These are phyloP conservation scores for Oryzias sinensis DNA, from an alignment of 2,797 vertebrate species.

Conservation along the genomic window DNA sequence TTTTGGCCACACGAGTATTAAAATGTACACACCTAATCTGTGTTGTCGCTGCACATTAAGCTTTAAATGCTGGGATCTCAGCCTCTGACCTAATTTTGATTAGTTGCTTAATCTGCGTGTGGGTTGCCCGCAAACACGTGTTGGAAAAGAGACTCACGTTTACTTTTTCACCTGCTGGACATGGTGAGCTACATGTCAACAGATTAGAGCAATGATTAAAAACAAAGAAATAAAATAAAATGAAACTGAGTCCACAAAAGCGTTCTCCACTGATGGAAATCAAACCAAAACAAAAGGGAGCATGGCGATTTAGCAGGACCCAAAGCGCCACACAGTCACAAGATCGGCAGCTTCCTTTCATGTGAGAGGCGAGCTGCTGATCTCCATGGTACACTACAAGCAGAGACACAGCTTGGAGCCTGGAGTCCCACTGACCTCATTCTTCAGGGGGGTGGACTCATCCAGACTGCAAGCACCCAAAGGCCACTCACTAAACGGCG, in stretches of 20 bases:
- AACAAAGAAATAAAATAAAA: too few species aligned
- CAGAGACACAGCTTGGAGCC: constrained; percentile 18
- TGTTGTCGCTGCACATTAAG: constrained; percentile 13
- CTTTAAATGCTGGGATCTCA: constrained; percentile 21
- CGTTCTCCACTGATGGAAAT: background rate
- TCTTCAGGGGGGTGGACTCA: constrained; percentile 17
- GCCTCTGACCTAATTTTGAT: constrained; percentile 7
- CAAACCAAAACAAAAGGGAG: background rate
- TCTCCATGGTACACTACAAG: constrained; percentile 25
- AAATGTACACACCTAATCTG: constrained; percentile 17
- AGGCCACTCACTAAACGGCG: constrained; percentile 25
- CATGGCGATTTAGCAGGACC: background rate
- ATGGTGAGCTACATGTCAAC: constrained; percentile 2
- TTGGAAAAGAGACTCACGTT: constrained; percentile 2
- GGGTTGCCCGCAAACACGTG: constrained; percentile 7
- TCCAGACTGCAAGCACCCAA: constrained; percentile 18
- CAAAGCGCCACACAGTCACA: constrained; percentile 4
- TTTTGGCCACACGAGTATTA: constrained; percentile 13
- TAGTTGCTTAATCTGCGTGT: constrained; percentile 14
- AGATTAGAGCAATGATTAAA: background rate
- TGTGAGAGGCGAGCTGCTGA: constrained; percentile 28
- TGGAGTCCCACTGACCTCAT: constrained; percentile 52
- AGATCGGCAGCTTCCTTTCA: constrained; percentile 3
- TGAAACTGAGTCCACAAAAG: background rate
- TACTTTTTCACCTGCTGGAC: constrained; percentile 3